These are phyloP conservation scores for Thamnaconus septentrionalis DNA, from an alignment of 2,113 vertebrate species.

Conservation along the genomic window DNA sequence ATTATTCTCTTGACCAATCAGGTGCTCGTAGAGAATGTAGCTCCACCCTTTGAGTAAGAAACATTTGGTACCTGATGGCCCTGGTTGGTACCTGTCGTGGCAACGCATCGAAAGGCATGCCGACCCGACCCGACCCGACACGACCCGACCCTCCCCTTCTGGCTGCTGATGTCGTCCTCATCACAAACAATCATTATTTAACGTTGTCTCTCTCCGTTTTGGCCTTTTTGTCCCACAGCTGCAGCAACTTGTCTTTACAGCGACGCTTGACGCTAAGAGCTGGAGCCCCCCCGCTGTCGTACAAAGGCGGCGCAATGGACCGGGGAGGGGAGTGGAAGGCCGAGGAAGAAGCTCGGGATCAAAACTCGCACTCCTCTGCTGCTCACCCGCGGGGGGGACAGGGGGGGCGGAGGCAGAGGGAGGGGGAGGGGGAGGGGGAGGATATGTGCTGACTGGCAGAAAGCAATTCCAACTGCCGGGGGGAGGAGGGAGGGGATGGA, in stretches of 20 bases:
- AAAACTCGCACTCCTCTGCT: too few species aligned
- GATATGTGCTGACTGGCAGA: constrained; percentile 71
- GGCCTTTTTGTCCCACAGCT: constrained; percentile 11
- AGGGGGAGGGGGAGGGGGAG: constrained; percentile 41
- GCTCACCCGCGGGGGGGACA: constrained; percentile 12
- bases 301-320: constrained; percentile 17
- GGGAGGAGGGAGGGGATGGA: constrained; percentile 28
- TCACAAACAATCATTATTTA: too few species aligned
- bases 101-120: too few species aligned
- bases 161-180: too few species aligned
- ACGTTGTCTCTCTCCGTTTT: too few species aligned
- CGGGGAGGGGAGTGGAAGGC: constrained; percentile 33
- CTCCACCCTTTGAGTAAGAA: too few species aligned
- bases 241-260: constrained; percentile 57
- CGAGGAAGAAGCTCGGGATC: constrained; percentile 32
- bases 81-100: too few species aligned
- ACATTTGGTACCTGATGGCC: too few species aligned
- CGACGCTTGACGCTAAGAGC: constrained; percentile 55
- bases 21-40: too few species aligned
- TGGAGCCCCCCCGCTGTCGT: constrained; percentile 29
- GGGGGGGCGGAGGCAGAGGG: constrained; percentile 18
- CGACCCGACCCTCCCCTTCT: too few species aligned
- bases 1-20: too few species aligned
- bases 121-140: too few species aligned
- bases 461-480: constrained; percentile 39